Base-by-base conservation (phyloP, 2,113 vertebrate genomes). In the Egretta garzetta region DNA sequence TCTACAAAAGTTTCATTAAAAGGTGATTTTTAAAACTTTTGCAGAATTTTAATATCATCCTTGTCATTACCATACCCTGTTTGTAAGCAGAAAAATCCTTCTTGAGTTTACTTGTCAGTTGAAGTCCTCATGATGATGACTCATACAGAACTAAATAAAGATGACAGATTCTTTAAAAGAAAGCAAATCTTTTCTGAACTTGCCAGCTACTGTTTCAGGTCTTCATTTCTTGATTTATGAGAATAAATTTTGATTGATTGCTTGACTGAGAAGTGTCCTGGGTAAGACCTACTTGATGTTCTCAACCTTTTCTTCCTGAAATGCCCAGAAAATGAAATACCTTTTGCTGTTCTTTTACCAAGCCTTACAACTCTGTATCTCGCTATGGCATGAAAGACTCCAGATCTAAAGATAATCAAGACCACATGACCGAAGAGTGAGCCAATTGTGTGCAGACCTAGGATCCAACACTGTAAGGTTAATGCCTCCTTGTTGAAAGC, bases 401-500 rank as follows among this genome's bases (percentile, higher is more conserved):
- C 74, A 89, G 60, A 96, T 96, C 95, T 98, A 98, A 98, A 98
- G 97, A 98, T 96, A 98, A 98, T 97, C 96, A 98, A 97, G 97
- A 96, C 98, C 98, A 98, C 96, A 94, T 98, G 98, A 98, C 98
- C 90, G 77, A 94, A 96, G 98, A 97, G 98, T 81, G 91, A 98
- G 96, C 98, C 99, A 99, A 98, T 98, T 98, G 96, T 86, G 53
- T 24, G 88, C 41, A 59, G 98, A 98, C 98, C 98, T 96, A 97
- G 70, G 83, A 98, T 98, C 93, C 96, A 96, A 96, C 97, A 93
- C 96, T 97, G 97, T 92, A 98, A 98, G 98, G 98, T 98, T 99
- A 98, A 99, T 98, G 98, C 88, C 95, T 98, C 96, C 97, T 98
- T 97, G 96, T 97, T 98, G 95, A 96, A 98, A 98, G 97, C 91